Conservation (phyloP, 2,113 vertebrate species). For the Cardinalis cardinalis region DNA sequence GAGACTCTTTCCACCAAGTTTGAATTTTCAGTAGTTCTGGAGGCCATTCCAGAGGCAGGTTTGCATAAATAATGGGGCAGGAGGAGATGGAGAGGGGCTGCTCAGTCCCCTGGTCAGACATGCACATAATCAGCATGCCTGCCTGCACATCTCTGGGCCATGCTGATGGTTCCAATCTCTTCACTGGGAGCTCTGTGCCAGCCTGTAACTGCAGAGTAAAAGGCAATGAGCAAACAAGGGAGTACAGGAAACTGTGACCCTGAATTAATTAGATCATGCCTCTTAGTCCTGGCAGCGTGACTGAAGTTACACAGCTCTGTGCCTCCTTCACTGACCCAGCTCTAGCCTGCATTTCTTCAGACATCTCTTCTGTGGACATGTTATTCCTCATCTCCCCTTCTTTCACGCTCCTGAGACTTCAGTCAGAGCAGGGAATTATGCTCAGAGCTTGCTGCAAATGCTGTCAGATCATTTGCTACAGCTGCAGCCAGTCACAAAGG, state of each 20-base stretch:
- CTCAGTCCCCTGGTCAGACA: background rate
- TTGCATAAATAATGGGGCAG: background rate
- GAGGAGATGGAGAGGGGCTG: background rate
- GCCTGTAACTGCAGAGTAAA: background rate
- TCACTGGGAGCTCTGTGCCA: background rate
- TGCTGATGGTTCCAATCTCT: background rate
- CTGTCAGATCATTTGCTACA: conserved; percentile 13
- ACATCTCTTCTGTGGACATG: background rate
- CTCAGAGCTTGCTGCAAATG: background rate
- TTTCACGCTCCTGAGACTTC: background rate
- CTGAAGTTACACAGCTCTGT: background rate
- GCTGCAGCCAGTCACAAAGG: conserved; percentile 42
- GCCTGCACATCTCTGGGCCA: background rate
- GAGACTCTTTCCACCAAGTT: background rate
- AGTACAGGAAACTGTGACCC: background rate
- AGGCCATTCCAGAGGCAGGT: background rate
- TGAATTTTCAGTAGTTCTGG: background rate
- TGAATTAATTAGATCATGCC: conserved; percentile 1
- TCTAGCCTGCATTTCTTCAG: background rate
- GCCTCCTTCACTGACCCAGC: background rate
- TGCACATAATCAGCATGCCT: background rate
- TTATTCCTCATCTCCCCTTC: background rate
- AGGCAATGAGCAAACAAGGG: background rate
- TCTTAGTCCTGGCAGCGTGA: background rate
- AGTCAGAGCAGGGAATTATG: conserved; percentile 6